Percentiles rank a stretch among this genome's conserved stretches.
Conservation (phyloP, 2,888 invertebrate genomes). For the Dinocampus coccinellae region DNA sequence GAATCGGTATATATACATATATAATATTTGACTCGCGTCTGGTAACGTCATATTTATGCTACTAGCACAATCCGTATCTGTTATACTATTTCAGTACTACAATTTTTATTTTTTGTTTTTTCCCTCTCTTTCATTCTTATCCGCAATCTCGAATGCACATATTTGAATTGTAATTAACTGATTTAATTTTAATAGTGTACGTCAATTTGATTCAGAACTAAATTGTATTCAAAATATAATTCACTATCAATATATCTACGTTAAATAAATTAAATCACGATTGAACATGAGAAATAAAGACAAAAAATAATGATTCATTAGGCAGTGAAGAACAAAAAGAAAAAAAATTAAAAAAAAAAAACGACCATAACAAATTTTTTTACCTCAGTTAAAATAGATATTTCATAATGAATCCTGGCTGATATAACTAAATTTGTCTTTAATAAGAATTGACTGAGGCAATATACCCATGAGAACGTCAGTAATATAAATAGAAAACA, state of each 20-base stretch:
- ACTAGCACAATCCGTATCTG: not conserved
- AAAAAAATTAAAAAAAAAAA: too few relatives aligned
- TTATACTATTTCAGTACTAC: not conserved
- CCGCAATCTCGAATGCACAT: too few relatives aligned
- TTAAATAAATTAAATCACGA: not conserved
- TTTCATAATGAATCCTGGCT: constrained; percentile 2
- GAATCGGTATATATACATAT: constrained; percentile 7
- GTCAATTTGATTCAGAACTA: too few relatives aligned
- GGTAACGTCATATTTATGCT: constrained; percentile 15
- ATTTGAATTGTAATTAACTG: too few relatives aligned
- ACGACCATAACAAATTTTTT: too few relatives aligned
- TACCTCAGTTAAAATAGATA: not conserved
- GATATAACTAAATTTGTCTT: not conserved
- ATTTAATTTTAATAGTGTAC: too few relatives aligned
- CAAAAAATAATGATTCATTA: too few relatives aligned
- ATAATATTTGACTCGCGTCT: constrained; percentile 10
- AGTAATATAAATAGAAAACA: not conserved
- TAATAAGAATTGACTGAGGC: constrained; percentile 16
- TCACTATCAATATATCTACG: not conserved
- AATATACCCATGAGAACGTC: constrained; percentile 15
- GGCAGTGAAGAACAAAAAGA: too few relatives aligned
- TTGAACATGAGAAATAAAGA: too few relatives aligned
- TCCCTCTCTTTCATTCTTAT: not conserved
- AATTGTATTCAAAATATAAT: not conserved
- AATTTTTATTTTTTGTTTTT: not conserved